Evolutionary conservation across 2,888 invertebrate species (phyloP), one percentile per base, ranked within the genome.

Genomic region (Drosophila acutilabella): DNA sequence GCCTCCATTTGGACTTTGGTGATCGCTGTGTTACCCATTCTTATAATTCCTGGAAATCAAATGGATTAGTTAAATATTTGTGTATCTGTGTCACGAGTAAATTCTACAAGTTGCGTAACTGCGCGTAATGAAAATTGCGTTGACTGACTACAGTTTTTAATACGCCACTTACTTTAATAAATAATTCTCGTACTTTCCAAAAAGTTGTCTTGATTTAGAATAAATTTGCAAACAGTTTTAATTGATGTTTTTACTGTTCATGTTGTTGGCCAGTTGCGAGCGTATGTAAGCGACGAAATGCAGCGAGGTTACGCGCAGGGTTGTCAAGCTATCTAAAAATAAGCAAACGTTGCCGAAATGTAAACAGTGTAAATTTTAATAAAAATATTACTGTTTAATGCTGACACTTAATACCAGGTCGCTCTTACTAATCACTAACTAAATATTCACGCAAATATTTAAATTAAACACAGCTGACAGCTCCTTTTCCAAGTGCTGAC

Each of bases 101-200:
- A 67, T 64, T 50, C 67, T 10, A 30, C 18, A 51, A 66, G 78
- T 85, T 85, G 89, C 85, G 84, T 85, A 85, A 85, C 78, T 57
- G 13, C 11, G 23, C 11, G 16, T 4, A 53, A 13, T 18, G 48
- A 8, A 8, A 6, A 33, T 13, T 57, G 26, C 10, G 10, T 7
- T 1, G 7, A 33, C n/a, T 0, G 1, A 2, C 11, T 26, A 1
- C 6, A 23, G 7, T 38, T 0, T 1, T 0, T n/a, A 2, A 26
- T 4, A 1, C 50, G 11, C 0, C 16, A 71, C 78, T 73, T 40
- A 86, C 83, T 56, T 62, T 48, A 53, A 13, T 56, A 53, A 70
- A 5, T 23, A n/a, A 10, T 14, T 47, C 1, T n/a, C 7, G 14
- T 58, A 13, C 20, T n/a, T 40, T 72, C 20, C 20, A 57, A 60